Evolutionary conservation across 2,888 invertebrate species (phyloP).

Genomic region (Pseudanteris insignis): DNA sequence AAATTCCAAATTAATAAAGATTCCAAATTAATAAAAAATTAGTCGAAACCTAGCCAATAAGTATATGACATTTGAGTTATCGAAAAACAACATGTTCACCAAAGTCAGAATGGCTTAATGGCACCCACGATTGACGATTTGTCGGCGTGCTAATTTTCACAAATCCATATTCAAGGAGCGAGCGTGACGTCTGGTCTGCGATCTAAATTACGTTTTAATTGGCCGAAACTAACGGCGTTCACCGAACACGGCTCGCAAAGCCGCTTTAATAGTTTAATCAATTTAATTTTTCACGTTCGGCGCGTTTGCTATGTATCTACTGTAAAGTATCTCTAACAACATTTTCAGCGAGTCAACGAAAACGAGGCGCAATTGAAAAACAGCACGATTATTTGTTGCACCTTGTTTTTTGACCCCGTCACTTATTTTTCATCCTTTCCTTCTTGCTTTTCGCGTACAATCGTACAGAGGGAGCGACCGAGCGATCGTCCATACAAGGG

Average conservation of each 20-base stretch:
- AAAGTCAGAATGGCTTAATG: no score
- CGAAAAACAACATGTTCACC: no score
- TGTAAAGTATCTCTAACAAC: slow-evolving; percentile 8
- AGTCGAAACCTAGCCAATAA: no score
- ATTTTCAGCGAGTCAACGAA: slow-evolving; percentile 22
- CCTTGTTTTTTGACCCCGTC: no score
- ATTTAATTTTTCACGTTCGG: slow-evolving; percentile 24
- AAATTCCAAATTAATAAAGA: no score
- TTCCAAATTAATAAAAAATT: no score
- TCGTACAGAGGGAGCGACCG: slow-evolving; percentile 3
- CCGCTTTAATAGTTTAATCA: slow-evolving; percentile 18
- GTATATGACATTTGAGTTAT: no score
- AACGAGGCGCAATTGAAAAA: slow-evolving; percentile 39
- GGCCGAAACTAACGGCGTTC: slow-evolving; percentile 1
- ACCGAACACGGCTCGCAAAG: no score
- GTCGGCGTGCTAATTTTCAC: no score
- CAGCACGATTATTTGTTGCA: slow-evolving; percentile 45
- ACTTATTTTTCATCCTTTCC: not conserved
- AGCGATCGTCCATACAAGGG: slow-evolving; percentile 50
- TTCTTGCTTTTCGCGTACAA: not conserved
- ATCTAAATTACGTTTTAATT: slow-evolving; percentile 16
- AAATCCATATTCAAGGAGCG: no score
- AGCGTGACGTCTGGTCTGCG: not conserved
- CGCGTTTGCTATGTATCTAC: slow-evolving; percentile 11
- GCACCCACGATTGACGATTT: no score